Conservation (phyloP, 2,797 vertebrate species). For the Neomorphus geoffroyi region DNA sequence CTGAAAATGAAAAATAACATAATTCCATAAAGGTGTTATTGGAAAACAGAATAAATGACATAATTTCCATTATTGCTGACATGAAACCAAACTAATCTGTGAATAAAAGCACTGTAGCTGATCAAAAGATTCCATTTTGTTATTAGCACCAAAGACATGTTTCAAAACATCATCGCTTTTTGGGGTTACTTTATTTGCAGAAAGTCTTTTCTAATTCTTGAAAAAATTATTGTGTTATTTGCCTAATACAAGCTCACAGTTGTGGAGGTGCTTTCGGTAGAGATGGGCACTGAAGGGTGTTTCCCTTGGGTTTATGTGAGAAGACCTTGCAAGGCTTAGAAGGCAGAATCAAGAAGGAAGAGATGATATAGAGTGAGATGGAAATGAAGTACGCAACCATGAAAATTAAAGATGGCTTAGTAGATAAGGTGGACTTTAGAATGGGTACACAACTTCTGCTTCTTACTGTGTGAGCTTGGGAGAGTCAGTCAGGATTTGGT, state of each 20-base stretch:
- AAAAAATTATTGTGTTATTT: neutral
- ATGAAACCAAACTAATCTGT: conserved; percentile 20
- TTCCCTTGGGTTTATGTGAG: neutral
- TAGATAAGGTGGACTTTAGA: neutral
- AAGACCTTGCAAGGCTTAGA: neutral
- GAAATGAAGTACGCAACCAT: neutral
- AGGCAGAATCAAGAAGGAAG: neutral
- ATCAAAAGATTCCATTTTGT: conserved; percentile 1
- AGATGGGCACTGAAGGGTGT: neutral
- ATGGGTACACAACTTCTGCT: neutral
- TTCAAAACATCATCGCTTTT: neutral
- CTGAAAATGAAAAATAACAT: conserved; percentile 47
- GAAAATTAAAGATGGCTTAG: neutral
- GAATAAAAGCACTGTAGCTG: conserved; percentile 14
- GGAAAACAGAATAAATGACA: conserved; percentile 46
- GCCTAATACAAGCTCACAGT: neutral
- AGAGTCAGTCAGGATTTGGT: neutral
- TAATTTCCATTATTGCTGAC: conserved; percentile 34
- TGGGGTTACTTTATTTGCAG: neutral
- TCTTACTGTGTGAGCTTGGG: neutral
- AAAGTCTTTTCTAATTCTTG: neutral
- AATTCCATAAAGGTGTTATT: conserved; percentile 10
- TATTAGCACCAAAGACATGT: neutral
- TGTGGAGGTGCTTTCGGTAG: neutral
- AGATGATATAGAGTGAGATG: neutral